A percentile compares a stretch with the other conserved stretches of the same genome.
Conservation (phyloP, 2,113 vertebrate species). For the rabbit (Oryctolagus cuniculus) region DNA sequence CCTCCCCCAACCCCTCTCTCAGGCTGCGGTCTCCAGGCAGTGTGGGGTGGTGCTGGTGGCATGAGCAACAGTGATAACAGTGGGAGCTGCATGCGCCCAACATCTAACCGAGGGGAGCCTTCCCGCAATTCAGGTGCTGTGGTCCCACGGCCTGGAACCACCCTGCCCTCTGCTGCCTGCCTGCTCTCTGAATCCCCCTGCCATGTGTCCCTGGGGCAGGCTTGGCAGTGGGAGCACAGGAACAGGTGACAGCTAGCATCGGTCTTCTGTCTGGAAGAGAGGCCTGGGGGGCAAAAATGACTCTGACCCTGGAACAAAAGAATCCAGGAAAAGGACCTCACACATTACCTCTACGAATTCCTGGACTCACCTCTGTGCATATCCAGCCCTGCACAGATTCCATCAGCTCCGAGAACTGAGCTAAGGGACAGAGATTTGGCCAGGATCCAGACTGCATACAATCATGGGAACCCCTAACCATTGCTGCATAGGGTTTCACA, state of each 20-base stretch:
- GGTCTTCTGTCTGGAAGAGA: not conserved
- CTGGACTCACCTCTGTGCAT: not conserved
- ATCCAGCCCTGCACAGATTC: no score
- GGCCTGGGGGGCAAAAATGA: not conserved
- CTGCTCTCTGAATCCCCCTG: not conserved
- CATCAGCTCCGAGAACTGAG: not conserved
- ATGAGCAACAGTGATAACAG: accelerated
- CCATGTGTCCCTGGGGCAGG: not conserved
- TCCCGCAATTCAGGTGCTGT: not conserved
- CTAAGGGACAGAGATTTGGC: accelerated
- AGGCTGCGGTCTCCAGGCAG: not conserved
- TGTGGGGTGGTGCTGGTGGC: no score
- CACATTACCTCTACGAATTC: not conserved
- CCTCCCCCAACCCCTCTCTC: not conserved
- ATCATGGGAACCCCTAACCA: no score
- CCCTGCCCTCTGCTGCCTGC: not conserved
- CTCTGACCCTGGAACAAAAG: not conserved
- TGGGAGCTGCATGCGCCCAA: accelerated
- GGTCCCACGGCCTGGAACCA: no score
- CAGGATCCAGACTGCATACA: accelerated
- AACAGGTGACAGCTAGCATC: not conserved
- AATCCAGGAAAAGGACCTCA: not conserved
- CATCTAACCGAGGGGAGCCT: accelerated
- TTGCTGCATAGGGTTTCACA: not conserved
- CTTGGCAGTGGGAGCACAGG: not conserved